Evolutionary conservation across 2,113 vertebrate species (phyloP), one percentile per base, ranked within the genome.

Genomic region (Nymphicus hollandicus): DNA sequence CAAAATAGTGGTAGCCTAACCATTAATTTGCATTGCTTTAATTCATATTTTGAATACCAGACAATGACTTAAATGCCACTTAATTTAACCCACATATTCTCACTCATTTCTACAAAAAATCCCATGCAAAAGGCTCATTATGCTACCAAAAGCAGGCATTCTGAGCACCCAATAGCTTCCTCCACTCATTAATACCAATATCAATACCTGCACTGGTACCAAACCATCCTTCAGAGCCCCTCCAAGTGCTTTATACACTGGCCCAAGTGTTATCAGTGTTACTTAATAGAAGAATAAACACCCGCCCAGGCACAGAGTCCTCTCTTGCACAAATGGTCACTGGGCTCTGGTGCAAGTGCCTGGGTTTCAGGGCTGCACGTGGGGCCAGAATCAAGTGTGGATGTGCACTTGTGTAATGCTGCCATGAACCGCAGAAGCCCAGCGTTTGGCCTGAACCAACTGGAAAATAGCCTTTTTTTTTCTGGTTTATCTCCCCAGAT

Each of bases 21-120:
- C 93, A 28, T 81, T 87, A 35, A 92, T 95, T 96, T 95, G 65
- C 84, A 29, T 91, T 8, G 41, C 85, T 89, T 84, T 97, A 95
- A 95, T 95, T 91, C 61, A 1, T 87, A 27, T 80, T 92, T 96
- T 85, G 84, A 94, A 87, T 85, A 80, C 87, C 84, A 87, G 85
- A 31, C 70, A 16, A 29, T 6, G 47, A 80, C 73, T 92, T 66
- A 33, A 82, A 56, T 0, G 3, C 89, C 70, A 12, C 81, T 64
- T 0, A 1, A 11, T 63, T 82, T 85, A 93, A 93, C 85, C 89
- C 91, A 41, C 58, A 17, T 3, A 0, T 52, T 81, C 70, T 68
- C 76, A 3, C 76, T 37, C 17, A 0, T n/a, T 47, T n/a, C 86
- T 70, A 6, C 14, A 24, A 24, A 31, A 65, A 50, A 17, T 2